Evolutionary conservation across 2,113 vertebrate species (phyloP), one percentile per base, ranked within the genome.

Genomic region (Peromyscus polionotus): DNA sequence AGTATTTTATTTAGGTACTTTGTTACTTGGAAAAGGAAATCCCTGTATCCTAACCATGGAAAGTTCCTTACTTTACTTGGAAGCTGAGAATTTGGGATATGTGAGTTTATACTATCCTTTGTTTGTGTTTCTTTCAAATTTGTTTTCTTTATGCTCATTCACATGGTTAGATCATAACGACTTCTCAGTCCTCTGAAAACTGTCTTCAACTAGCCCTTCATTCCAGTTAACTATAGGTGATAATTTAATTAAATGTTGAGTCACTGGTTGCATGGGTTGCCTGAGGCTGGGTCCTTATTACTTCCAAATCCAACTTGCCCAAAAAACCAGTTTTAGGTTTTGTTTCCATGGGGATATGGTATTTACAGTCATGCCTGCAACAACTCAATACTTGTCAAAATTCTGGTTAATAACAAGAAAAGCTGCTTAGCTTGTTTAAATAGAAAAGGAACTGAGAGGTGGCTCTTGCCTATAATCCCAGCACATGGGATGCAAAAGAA

Each of bases 161-260:
- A 89, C 3, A 57, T n/a, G 75, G 7, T 80, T 97, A 51, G 11
- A 8, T 19, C 8, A 7, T 12, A 57, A 57, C 26, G 36, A 51
- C 3, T 92, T 88, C 17, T 92, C 16, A 5, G 26, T 63, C 17
- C 54, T 92, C 76, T 67, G 51, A 84, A 85, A 28, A 1, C 51
- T 72, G n/a, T 7, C 39, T 95, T 76, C 67, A 72, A 63, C 84
- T 54, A 81, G 5, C 6, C 33, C 33, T 88, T 80, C 57, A 77
- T 54, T 90, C 22, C 70, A 36, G n/a, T 65, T 45, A 93, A 89
- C 70, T 28, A 0, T 75, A 67, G 31, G 42, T 61, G n/a, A 59
- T 93, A 88, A 76, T 48, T 92, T 93, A 88, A 95, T 93, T 84
- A 88, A 93, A 76, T 51, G 17, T 63, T 89, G 42, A 88, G 16